These are phyloP conservation scores for Apamea monoglypha DNA, from an alignment of 2,888 invertebrate genomes.

Conservation along the genomic window DNA sequence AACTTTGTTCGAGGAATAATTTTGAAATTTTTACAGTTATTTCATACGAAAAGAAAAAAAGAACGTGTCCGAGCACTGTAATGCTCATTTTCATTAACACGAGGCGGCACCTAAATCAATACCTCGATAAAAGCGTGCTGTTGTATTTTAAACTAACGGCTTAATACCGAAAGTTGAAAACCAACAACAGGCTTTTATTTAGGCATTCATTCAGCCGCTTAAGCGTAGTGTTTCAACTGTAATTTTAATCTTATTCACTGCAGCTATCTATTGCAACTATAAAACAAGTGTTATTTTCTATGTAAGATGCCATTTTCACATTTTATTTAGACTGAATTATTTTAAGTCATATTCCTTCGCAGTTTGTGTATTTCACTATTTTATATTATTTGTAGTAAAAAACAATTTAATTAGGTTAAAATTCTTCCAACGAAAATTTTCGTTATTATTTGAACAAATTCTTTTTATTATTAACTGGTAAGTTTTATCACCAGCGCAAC, in stretches of 20 bases:
- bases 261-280: background rate
- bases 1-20: too few species aligned
- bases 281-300: slow-evolving; percentile 29
- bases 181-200: background rate
- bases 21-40: too few species aligned
- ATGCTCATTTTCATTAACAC: too few species aligned
- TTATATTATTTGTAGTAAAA: background rate
- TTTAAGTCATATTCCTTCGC: slow-evolving; percentile 36
- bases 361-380: slow-evolving; percentile 10
- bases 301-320: slow-evolving; percentile 62
- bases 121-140: background rate
- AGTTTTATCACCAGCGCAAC: slow-evolving; percentile 49
- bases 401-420: slow-evolving; percentile 12
- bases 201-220: background rate
- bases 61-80: background rate
- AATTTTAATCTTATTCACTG: background rate
- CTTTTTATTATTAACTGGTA: slow-evolving; percentile 37
- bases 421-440: slow-evolving; percentile 43
- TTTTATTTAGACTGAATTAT: slow-evolving; percentile 61
- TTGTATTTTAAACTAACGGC: background rate
- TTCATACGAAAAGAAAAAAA: too few species aligned
- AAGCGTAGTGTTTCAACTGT: background rate
- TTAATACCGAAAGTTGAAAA: background rate
- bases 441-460: slow-evolving; percentile 47
- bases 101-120: background rate